Percentiles rank a stretch among this genome's conserved stretches.
Conservation (phyloP, 2,797 vertebrate genomes). For the Ptychadena robeensis region DNA sequence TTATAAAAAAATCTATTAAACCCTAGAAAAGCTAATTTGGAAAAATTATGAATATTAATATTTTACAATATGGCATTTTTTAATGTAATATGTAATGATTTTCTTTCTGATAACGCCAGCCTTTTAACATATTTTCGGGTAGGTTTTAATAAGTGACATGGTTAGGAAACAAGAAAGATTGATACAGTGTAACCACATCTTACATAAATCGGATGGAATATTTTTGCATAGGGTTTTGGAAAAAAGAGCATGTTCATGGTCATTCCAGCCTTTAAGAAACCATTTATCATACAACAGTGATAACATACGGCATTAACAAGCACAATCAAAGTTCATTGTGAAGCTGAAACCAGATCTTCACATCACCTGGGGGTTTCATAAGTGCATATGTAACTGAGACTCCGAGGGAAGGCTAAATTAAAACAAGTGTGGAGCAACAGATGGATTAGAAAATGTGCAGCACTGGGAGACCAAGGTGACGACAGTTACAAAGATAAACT, state of each 20-base stretch:
- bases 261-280: slow-evolving; percentile 43
- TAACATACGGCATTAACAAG: slow-evolving; percentile 53
- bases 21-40: too few relatives aligned
- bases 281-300: slow-evolving; percentile 56
- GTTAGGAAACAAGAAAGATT: background rate
- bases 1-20: too few relatives aligned
- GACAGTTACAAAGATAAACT: slow-evolving; percentile 60
- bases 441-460: slow-evolving; percentile 49
- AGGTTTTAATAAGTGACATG: slow-evolving; percentile 19
- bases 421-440: slow-evolving; percentile 58
- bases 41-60: too few relatives aligned
- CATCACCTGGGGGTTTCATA: slow-evolving; percentile 61
- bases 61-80: background rate
- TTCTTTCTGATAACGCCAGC: slow-evolving; percentile 10
- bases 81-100: background rate
- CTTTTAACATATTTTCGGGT: slow-evolving; percentile 9
- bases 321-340: slow-evolving; percentile 59
- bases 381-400: slow-evolving; percentile 60
- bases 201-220: slow-evolving; percentile 19
- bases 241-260: slow-evolving; percentile 31
- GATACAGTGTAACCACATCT: slow-evolving; percentile 9
- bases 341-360: slow-evolving; percentile 56
- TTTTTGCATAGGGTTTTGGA: slow-evolving; percentile 18
- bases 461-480: slow-evolving; percentile 49
- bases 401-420: slow-evolving; percentile 49